Base-by-base conservation (phyloP, 2,113 vertebrate genomes). In the Sinocyclocheilus anophthalmus region DNA sequence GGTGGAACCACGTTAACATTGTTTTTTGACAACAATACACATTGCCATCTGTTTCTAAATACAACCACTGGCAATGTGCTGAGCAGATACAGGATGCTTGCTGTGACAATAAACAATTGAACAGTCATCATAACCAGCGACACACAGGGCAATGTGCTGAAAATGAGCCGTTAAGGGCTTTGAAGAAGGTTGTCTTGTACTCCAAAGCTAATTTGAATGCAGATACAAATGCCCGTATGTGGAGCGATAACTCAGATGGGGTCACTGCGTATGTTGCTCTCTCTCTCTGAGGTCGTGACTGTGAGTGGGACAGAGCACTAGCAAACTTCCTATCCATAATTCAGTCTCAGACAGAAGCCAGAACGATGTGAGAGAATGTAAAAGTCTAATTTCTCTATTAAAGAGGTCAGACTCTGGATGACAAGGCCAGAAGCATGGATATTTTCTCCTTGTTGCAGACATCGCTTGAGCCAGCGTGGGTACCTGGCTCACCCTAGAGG, bases 381-480 rank as follows among this genome's bases (percentile, higher is more conserved):
- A 55, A 67, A 85, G 69, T 73, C 33, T 69, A 3, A 50, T 70
- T 76, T 78, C 20, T 88, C 12, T 81, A 33, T 59, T 80, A 80
- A 72, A 80, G 75, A 72, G 81, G 73, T 53, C 30, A 53, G 83
- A 42, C 22, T 63, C 78, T 83, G 65, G 42, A 63, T 78, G 65
- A 84, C 81, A 80, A 55, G 81, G 59, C 83, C 65, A 70, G 18
- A 14, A 67, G 59, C 85, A 53, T n/a, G 57, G 53, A 81, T 86
- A 22, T 76, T 63, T 81, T 39, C 18, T 37, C n/a, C 37, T 53
- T 45, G 57, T 61, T 80, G 72, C 30, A 84, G 87, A 86, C 76
- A 86, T 48, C n/a, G 67, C 81, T 84, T 72, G 75, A 18, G 79
- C 70, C 78, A 59, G 87, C 84, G 81, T 61, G 69, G 84, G 48